Evolutionary conservation across 2,888 invertebrate genomes (phyloP), one percentile per base, ranked within the genome.

Genomic region (Mamestra brassicae): DNA sequence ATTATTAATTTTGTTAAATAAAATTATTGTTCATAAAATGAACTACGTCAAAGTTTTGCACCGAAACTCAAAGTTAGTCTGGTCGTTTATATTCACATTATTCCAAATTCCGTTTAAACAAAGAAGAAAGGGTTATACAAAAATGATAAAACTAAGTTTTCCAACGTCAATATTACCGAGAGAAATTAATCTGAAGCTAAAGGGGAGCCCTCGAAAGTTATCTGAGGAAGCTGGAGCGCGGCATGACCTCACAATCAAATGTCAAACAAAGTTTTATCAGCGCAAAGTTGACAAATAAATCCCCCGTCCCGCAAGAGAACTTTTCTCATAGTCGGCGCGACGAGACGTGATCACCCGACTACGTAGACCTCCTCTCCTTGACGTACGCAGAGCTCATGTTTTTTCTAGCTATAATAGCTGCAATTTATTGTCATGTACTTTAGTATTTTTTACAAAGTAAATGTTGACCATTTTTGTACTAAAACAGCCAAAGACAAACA

Each of bases 231-330:
- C 89, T 84, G 86, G 84, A 86, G 87, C 86, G 85, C 88, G 89
- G 93, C 92, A 92, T 93, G 95, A 94, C 94, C 94, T 93, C 91
- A 94, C 95, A 95, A 96, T 95, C 95, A 94, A 94, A 95, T 92
- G 94, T 93, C 95, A 94, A 95, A 95, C 93, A 93, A 96, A 96
- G 91, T 96, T 96, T 96, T 95, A 96, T 96, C 96, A 92, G 93
- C 90, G 88, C 88, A 89, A 95, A 95, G 95, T 96, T 94, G 95
- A 95, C 95, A 95, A 95, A 95, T 96, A 96, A 96, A 95, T 95
- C 93, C 93, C 88, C 89, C 90, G 90, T 89, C 85, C 88, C 81
- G 87, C 86, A 88, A 88, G 80, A 81, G 79, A 95, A 95, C 93
- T 96, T 95, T 95, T 93, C 94, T 93, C 93, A 93, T 94, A 94